Evolutionary conservation across 30 jellyfish, hydroid and myxozoan species (phyloP).

Genomic region (Turritopsis dohrnii): DNA sequence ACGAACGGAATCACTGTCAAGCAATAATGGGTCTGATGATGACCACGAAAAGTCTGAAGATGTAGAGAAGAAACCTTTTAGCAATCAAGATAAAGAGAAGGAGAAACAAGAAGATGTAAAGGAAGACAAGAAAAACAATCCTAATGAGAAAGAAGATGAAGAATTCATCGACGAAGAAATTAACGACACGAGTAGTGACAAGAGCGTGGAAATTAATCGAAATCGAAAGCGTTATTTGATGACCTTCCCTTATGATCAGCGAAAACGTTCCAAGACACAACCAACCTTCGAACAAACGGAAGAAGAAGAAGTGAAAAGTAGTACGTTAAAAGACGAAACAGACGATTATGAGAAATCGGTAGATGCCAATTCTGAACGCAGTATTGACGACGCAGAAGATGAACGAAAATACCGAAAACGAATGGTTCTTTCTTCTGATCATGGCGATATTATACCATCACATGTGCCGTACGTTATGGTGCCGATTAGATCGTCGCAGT

Average conservation of each 20-base stretch:
- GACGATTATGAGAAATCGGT: background rate
- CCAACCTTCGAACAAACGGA: background rate
- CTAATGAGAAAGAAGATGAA: background rate
- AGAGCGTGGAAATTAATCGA: conserved; percentile 1
- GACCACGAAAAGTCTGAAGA: background rate
- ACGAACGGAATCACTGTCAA: background rate
- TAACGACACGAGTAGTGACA: conserved; percentile 9
- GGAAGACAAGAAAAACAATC: too few species aligned
- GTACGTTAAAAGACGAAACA: background rate
- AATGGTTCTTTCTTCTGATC: background rate
- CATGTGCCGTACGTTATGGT: conserved; percentile 13
- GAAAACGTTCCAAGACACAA: background rate
- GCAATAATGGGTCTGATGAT: background rate
- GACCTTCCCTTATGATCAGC: conserved; percentile 38
- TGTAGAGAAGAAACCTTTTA: background rate
- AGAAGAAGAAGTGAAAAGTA: background rate
- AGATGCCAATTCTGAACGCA: background rate
- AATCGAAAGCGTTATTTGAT: conserved; percentile 22
- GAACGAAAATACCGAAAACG: background rate
- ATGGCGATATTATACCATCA: background rate
- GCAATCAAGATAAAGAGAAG: background rate
- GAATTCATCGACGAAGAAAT: conserved; percentile 8
- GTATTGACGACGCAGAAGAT: background rate
- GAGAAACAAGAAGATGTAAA: background rate
- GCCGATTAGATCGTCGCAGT: background rate